Percentiles rank a stretch among this genome's conserved stretches.
Evolutionary conservation across 2,888 invertebrate species (phyloP).

Genomic region (Epinotia ramella): DNA sequence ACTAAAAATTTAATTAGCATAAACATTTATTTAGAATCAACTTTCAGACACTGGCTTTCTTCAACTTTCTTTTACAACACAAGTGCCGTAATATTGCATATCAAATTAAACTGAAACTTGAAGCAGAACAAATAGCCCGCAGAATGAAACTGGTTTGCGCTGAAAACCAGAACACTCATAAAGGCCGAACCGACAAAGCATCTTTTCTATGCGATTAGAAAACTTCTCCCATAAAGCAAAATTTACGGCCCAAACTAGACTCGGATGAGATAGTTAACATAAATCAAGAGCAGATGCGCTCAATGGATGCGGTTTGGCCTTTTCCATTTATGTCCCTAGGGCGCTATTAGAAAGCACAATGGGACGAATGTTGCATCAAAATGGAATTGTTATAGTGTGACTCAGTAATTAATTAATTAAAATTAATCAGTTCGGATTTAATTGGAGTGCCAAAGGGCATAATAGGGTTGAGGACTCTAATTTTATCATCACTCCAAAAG

Average conservation of each 20-base stretch:
- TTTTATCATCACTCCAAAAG: too few species aligned
- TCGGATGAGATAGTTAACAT: slow-evolving; percentile 40
- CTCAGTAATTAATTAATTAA: background rate
- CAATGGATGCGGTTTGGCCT: slow-evolving; percentile 38
- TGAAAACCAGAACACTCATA: slow-evolving; percentile 13
- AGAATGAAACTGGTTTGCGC: background rate
- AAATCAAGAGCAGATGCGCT: slow-evolving; percentile 43
- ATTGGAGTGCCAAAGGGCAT: too few species aligned
- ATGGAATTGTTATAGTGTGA: slow-evolving; percentile 3
- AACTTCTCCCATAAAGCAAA: slow-evolving; percentile 36
- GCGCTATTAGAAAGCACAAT: background rate
- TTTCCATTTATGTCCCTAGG: slow-evolving; percentile 25
- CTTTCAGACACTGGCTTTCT: too few species aligned
- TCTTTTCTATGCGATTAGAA: slow-evolving; percentile 43
- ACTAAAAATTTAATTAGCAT: too few species aligned
- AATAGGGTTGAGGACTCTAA: too few species aligned
- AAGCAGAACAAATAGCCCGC: too few species aligned
- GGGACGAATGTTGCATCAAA: slow-evolving; percentile 4
- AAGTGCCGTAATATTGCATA: too few species aligned
- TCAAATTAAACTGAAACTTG: too few species aligned
- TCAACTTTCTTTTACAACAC: too few species aligned
- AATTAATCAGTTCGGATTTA: too few species aligned
- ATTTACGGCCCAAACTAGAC: slow-evolving; percentile 35
- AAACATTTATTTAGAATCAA: too few species aligned
- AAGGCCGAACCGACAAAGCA: slow-evolving; percentile 29